phyloP scores from a whole-genome alignment of 2,797 vertebrate species.

The Menidia menidia region DNA sequence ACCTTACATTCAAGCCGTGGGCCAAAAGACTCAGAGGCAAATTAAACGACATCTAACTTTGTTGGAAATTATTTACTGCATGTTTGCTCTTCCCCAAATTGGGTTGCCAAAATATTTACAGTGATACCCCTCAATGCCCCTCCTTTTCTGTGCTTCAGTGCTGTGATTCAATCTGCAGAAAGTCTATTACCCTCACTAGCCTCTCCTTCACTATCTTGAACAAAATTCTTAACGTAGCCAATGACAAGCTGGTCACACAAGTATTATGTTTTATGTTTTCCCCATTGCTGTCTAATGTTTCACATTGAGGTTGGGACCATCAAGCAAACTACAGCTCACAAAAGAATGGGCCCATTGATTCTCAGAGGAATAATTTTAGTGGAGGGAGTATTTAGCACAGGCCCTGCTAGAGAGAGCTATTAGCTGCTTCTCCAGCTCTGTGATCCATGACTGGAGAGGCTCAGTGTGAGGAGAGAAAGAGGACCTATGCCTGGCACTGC shows the following conservation, averaged over 20 bases:
- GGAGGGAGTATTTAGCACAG: constrained; percentile 85
- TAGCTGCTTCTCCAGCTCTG: constrained; percentile 86
- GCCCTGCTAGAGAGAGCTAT: constrained; percentile 83
- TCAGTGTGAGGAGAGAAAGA: constrained; percentile 83
- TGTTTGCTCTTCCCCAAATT: constrained; percentile 48
- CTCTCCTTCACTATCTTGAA: constrained; percentile 82
- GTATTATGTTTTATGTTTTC: constrained; percentile 98
- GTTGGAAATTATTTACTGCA: constrained; percentile 29
- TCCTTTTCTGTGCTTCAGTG: constrained; percentile 47
- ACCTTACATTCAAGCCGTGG: not conserved
- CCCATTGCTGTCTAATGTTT: constrained; percentile 94
- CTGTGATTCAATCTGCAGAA: constrained; percentile 69
- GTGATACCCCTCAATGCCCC: constrained; percentile 35
- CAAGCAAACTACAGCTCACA: constrained; percentile 84
- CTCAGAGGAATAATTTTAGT: constrained; percentile 88
- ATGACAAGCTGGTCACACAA: constrained; percentile 95
- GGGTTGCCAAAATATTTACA: constrained; percentile 64
- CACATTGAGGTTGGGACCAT: constrained; percentile 87
- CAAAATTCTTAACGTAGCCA: constrained; percentile 87
- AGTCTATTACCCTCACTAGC: constrained; percentile 78
- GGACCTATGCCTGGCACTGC: constrained; percentile 78
- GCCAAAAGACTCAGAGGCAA: not conserved
- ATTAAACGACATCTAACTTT: not conserved
- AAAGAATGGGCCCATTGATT: constrained; percentile 90
- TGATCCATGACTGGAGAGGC: constrained; percentile 87